Conservation (phyloP, 1,140 invertebrate species). For the Sycobia sp. region DNA sequence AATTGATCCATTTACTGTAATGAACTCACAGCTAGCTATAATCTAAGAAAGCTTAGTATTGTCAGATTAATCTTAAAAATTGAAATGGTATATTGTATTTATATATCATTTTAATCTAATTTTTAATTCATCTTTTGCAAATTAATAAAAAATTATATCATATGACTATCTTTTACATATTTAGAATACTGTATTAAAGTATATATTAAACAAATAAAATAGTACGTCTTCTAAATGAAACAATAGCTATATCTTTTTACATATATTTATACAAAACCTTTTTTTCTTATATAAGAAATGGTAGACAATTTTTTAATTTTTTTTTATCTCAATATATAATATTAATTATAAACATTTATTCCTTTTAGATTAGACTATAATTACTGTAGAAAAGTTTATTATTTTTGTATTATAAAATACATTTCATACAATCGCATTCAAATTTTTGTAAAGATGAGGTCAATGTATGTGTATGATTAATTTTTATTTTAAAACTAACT, state of each 20-base stretch:
- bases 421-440: background rate
- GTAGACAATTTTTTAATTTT: background rate
- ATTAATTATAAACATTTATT: slow-evolving; percentile 6
- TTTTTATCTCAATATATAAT: background rate
- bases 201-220: slow-evolving; percentile 5
- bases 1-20: too few species aligned
- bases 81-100: background rate
- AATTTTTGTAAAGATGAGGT: slow-evolving; percentile 16
- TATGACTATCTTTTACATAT: background rate
- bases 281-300: slow-evolving; percentile 1
- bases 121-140: background rate
- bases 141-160: background rate
- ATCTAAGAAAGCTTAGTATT: too few species aligned
- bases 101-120: background rate
- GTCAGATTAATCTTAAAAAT: background rate
- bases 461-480: too few species aligned
- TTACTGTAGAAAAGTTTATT: slow-evolving; percentile 15
- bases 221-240: background rate
- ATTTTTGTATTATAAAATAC: slow-evolving; percentile 23
- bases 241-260: background rate
- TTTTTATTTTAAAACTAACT: too few species aligned
- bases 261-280: slow-evolving; percentile 9
- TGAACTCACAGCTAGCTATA: too few species aligned
- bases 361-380: background rate
- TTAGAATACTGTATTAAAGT: slow-evolving; percentile 22